phyloP scores from a whole-genome alignment of 2,888 invertebrate genomes.

The Sympetrum striolatum region DNA sequence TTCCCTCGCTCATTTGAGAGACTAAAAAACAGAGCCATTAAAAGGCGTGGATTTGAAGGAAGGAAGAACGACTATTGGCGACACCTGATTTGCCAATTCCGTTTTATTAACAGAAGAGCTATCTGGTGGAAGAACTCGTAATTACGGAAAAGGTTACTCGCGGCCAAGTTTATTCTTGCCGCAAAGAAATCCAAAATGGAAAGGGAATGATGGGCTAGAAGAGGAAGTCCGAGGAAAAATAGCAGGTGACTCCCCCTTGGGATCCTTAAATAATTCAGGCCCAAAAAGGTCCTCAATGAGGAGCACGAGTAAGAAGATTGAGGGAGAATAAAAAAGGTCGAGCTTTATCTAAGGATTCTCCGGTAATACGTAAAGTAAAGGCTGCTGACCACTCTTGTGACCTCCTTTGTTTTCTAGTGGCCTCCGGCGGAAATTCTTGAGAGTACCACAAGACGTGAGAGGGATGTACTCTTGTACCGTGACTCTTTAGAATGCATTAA shows the following conservation, averaged over 20 bases:
- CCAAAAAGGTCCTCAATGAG: constrained; percentile 19
- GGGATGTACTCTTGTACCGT: not conserved
- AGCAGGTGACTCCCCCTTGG: not conserved
- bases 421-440: not conserved
- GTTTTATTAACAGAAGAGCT: too few relatives aligned
- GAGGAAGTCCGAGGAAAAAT: not conserved
- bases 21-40: too few relatives aligned
- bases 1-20: too few relatives aligned
- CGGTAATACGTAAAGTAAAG: not conserved
- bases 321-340: not conserved
- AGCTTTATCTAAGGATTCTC: not conserved
- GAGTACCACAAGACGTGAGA: not conserved
- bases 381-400: not conserved
- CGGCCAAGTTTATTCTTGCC: not conserved
- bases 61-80: too few relatives aligned
- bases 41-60: too few relatives aligned
- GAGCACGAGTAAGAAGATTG: not conserved
- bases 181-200: not conserved
- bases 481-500: not conserved
- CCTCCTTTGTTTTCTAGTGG: not conserved
- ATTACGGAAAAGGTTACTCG: not conserved
- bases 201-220: not conserved
- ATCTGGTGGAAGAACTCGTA: too few relatives aligned
- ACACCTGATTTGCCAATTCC: too few relatives aligned
- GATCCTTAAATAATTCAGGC: constrained; percentile 16